Evolutionary conservation across 23 tunicate genomes (phyloP), one percentile per base, ranked within the genome.

Genomic region (Ciona savignyi): DNA sequence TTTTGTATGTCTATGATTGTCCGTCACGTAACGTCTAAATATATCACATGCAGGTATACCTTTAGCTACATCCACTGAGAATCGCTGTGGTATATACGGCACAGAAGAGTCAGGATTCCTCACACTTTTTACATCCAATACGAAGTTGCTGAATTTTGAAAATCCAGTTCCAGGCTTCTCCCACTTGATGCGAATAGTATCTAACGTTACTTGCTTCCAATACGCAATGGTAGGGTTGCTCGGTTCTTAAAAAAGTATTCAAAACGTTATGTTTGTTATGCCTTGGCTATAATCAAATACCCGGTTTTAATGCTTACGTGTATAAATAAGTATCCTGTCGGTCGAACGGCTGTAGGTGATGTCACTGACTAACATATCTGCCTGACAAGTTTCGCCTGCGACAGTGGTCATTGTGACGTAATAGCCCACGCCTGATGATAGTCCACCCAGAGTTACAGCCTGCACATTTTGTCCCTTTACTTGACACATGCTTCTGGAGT

Each of bases 171-270:
- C 73, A 25, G 84, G 80, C 25, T 35, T 33, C 15, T 27, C 28
- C 97, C 97, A 90, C 28, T 56, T 35, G 0, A 90, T 32, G 23
- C 77, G 71, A 25, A 90, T 70, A n/a, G 68, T 51, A 35, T 75
- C 74, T 23, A 84, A 67, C 0, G 97, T 90, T 31, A 80, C 68
- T 75, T 90, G 97, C 61, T 60, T 61, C 97, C 84, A 82, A n/a
- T 63, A 65, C 30, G 62, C 68, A 1, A 89, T 65, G 15, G 26
- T 72, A 2, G 95, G 95, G 63, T 68, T 29, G 30, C 60, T 51
- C 0, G 94, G 94, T 42, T 87, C 77, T 71, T n/a, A n/a, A n/a
- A n/a, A n/a, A n/a, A n/a, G n/a, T n/a, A n/a, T n/a, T n/a, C n/a
- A n/a, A n/a, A n/a, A n/a, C n/a, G n/a, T n/a, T n/a, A n/a, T n/a